Base-by-base conservation (phyloP, 2,797 vertebrate genomes). In the Erethizon dorsatum region DNA sequence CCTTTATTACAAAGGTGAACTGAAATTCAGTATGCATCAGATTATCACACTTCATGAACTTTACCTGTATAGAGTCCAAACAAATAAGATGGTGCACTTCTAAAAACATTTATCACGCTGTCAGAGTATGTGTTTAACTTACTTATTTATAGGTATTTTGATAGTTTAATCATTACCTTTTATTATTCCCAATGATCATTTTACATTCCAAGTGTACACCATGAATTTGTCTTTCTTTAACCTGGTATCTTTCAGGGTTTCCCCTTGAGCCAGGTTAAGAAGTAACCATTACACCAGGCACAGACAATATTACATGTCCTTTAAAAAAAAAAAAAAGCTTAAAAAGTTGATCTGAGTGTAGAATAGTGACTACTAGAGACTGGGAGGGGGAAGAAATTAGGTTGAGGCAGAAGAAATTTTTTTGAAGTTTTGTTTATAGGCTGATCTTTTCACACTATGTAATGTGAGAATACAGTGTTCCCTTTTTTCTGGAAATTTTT, bases 401-500 rank as follows among this genome's bases (percentile, higher is more conserved):
- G 15, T 52, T 86, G 52, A 31, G 33, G 4, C 12, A 86, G 50
- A 91, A 83, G 45, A 90, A 90, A 82, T 57, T 28, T 2, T 61
- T 75, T 31, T 22, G 14, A 93, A 14, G 2, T 31, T 77, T 77
- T 80, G 28, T 77, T 92, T 77, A 37, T 90, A 84, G 14, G 20
- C 73, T 69, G 56, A 8, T 18, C 0, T 71, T 65, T 92, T 85
- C 86, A 80, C 56, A 77, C 1, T 92, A 96, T 87, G 78, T 4
- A 52, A 78, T 88, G n/a, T 87, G 22, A 24, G 45, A 89, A n/a
- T 95, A 59, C 5, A 28, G 0, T 83, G 31, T 75, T 92, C 8
- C 13, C 52, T 95, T 92, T 90, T 86, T 88, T 41, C 67, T 92
- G 33, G 31, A 88, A 50, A 65, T 37, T 92, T 88, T 96, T 93